Evolutionary conservation across 1,140 invertebrate genomes (phyloP).

Genomic region (Pinna nobilis): DNA sequence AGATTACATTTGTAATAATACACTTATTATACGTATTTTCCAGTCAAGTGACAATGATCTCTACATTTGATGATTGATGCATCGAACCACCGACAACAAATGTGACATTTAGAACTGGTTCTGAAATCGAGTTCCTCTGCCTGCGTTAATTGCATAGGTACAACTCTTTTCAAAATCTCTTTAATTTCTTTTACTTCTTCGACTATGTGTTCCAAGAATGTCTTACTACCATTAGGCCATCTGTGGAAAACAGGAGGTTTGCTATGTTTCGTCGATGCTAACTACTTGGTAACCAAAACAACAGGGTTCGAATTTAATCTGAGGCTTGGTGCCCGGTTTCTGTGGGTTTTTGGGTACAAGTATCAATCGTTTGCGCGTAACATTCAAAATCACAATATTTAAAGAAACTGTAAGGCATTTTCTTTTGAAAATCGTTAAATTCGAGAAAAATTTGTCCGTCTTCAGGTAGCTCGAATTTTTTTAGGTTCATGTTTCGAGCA

Average conservation of each 20-base stretch:
- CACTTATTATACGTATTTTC: not conserved
- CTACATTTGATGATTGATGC: not conserved
- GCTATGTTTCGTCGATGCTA: slow-evolving; percentile 2
- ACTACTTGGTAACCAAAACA: slow-evolving; percentile 21
- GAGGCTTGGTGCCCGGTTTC: slow-evolving; percentile 5
- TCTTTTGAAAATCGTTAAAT: slow-evolving; percentile 9
- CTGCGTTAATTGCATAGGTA: slow-evolving; percentile 7
- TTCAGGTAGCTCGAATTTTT: too few species aligned
- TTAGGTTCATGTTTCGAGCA: slow-evolving; percentile 19
- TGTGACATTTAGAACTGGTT: not conserved
- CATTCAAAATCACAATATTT: not conserved
- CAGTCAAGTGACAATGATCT: slow-evolving; percentile 18
- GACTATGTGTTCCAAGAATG: not conserved
- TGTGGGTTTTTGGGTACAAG: slow-evolving; percentile 10
- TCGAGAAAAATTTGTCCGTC: not conserved
- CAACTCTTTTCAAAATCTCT: slow-evolving; percentile 4
- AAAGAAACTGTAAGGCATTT: not conserved
- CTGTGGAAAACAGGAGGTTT: slow-evolving; percentile 22
- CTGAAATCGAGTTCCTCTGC: slow-evolving; percentile 9
- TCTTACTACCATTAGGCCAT: not conserved
- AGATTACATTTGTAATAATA: slow-evolving; percentile 30
- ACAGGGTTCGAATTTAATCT: slow-evolving; percentile 17
- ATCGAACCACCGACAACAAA: slow-evolving; percentile 1
- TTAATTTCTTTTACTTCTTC: slow-evolving; percentile 17
- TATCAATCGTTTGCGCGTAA: not conserved